Base-by-base conservation (phyloP, 2,113 vertebrate species). In the Lophius piscatorius region DNA sequence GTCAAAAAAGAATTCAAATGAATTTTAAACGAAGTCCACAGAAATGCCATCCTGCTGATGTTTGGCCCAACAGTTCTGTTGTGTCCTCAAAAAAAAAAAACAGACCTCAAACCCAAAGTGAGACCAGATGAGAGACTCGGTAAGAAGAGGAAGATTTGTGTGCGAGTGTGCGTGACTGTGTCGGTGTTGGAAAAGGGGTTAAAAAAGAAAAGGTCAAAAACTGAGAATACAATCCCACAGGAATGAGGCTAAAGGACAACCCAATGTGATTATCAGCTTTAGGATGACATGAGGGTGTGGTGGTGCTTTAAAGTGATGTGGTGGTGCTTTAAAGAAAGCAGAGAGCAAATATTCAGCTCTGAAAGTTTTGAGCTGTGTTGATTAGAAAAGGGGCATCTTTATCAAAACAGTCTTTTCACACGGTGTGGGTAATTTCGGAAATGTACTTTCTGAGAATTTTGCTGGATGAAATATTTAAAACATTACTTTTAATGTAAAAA, bases 61-160 rank as follows among this genome's bases (percentile, higher is more conserved):
- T 67, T 50, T 45, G 50, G 63, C 52, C 31, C 48, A 26, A 51
- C 28, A 11, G 62, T 63, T 75, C 64, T 71, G 51, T 68, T 64
- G 38, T 65, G 70, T 78, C 78, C 72, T 44, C 33, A 59, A 61
- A 81, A 73, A 73, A 59, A 61, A 81, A 73, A 73, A 62, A 70
- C 22, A 77, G 41, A 55, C 76, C 77, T 75, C 52, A 66, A 81
- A 77, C 69, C 77, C 55, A 82, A 84, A 87, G 74, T 78, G 74
- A 77, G 80, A 74, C 63, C 78, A 80, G 63, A 85, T 76, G 78
- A 77, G 80, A 24, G 45, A 48, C 34, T 20, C 57, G 67, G 72
- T 56, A 74, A 67, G 59, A 21, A 65, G 45, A 70, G 59, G 50
- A 67, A 26, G 63, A 50, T 62, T 31, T 72, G 60, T 52, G 60